Base-by-base conservation (phyloP, 2,888 invertebrate species). In the Synergus umbraculus region DNA sequence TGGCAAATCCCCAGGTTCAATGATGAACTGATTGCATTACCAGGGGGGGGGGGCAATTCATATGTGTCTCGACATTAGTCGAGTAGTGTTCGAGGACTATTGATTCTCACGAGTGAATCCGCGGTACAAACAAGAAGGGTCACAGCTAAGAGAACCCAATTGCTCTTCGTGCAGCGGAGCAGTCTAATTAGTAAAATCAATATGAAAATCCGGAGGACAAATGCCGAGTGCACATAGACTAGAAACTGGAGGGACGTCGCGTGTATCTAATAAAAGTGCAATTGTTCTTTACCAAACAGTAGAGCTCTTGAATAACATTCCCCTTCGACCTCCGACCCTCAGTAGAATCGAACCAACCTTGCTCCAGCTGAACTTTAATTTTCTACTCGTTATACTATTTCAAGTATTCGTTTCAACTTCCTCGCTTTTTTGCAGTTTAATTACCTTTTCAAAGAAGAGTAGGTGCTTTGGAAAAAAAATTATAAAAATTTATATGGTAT, bases 121-220 rank as follows among this genome's bases (percentile, higher is more conserved):
- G 37, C 73, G 73, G 54, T 49, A 37, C 49, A 73, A 73, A 73
- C 54, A 73, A 54, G 73, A n/a, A 73, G 73, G 69, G 69, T 37
- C n/a, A 73, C 15, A 54, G 22, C 73, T 73, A 54, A 54, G n/a
- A 73, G 49, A 18, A 18, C 67, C 73, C 49, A 73, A 73, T 73
- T 73, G 54, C 49, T 73, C 54, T 29, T 73, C n/a, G 37, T 41
- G 73, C 13, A 54, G 46, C n/a, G 37, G 81, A 78, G 78, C 77
- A 78, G 54, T 76, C 85, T 89, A 89, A 89, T 89, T 89, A 88
- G 87, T 87, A 86, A 87, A 89, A 89, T 89, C 89, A 89, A 89
- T 89, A 89, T 84, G 83, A 83, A 87, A 86, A 88, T 87, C 80
- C 84, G 77, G 76, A 83, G 86, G 82, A 84, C 85, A 89, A 87